Evolutionary conservation across 2,113 vertebrate species (phyloP).

Genomic region (Anguilla rostrata): DNA sequence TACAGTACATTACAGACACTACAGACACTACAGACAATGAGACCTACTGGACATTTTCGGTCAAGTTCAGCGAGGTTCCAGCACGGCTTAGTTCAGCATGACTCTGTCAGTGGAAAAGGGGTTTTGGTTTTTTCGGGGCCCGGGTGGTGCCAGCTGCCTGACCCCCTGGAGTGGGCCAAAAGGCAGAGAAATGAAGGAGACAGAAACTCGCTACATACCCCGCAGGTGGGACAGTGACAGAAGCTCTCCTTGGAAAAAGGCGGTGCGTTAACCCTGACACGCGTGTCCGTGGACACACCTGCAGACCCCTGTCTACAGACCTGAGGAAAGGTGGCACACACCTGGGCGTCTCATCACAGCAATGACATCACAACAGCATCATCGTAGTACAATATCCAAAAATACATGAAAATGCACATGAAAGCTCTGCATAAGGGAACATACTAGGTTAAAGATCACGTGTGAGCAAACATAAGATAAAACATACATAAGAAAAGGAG

Average conservation of each 20-base stretch:
- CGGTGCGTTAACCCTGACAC: constrained; percentile 51
- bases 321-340: constrained; percentile 21
- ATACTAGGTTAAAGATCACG: background rate
- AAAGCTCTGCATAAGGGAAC: background rate
- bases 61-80: background rate
- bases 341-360: constrained; percentile 15
- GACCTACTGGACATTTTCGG: background rate
- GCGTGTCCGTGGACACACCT: constrained; percentile 26
- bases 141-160: background rate
- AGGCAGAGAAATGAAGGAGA: constrained; percentile 37
- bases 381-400: constrained; percentile 7
- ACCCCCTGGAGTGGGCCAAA: constrained; percentile 1
- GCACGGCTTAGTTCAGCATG: background rate
- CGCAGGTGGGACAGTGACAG: constrained; percentile 87
- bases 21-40: background rate
- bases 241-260: constrained; percentile 83
- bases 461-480: background rate
- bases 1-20: background rate
- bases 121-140: background rate
- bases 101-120: background rate
- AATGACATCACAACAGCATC: constrained; percentile 14
- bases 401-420: constrained; percentile 7
- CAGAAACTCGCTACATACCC: constrained; percentile 69
- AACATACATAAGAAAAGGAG: constrained; percentile 2
- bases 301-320: constrained; percentile 23